Percentiles rank a stretch among this genome's conserved stretches.
Conservation (phyloP, 2,113 vertebrate species). For the Coryphaenoides rupestris region DNA sequence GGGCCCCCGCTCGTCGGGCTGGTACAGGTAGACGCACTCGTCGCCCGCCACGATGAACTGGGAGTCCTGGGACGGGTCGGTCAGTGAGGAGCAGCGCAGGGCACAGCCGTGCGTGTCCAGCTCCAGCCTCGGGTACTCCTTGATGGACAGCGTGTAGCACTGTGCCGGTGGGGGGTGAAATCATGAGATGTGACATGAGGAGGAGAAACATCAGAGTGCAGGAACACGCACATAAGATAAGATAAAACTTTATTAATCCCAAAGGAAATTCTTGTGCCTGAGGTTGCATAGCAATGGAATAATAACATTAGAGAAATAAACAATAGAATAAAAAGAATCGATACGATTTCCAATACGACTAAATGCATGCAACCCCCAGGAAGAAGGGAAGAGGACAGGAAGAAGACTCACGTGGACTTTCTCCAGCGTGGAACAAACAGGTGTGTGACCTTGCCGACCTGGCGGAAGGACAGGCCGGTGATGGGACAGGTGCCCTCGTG, state of each 20-base stretch:
- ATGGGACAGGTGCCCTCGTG: slow-evolving; percentile 87
- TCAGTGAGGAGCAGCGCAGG: slow-evolving; percentile 85
- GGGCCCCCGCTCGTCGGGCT: slow-evolving; percentile 92
- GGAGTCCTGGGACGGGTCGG: slow-evolving; percentile 94
- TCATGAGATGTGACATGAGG: too few species aligned
- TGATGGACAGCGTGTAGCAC: slow-evolving; percentile 89
- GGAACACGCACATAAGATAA: too few species aligned
- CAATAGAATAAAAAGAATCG: too few species aligned
- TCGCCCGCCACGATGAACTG: slow-evolving; percentile 98
- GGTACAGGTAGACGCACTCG: slow-evolving; percentile 95
- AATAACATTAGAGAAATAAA: too few species aligned
- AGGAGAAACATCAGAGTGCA: too few species aligned
- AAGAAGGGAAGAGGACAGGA: not conserved
- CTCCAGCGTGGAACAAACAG: slow-evolving; percentile 94
- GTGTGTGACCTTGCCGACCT: slow-evolving; percentile 88
- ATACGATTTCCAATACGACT: too few species aligned
- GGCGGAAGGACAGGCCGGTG: slow-evolving; percentile 93
- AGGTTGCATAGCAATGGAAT: too few species aligned
- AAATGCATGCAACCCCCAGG: not conserved
- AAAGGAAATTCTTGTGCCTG: too few species aligned
- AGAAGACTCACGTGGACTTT: slow-evolving; percentile 85
- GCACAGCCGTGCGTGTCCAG: slow-evolving; percentile 91
- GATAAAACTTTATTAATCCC: too few species aligned
- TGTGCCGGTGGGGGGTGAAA: slow-evolving; percentile 50
- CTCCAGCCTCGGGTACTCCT: slow-evolving; percentile 87